Evolutionary conservation across 2,797 vertebrate species (phyloP), one percentile per base, ranked within the genome.

Genomic region (Mus minutoides): DNA sequence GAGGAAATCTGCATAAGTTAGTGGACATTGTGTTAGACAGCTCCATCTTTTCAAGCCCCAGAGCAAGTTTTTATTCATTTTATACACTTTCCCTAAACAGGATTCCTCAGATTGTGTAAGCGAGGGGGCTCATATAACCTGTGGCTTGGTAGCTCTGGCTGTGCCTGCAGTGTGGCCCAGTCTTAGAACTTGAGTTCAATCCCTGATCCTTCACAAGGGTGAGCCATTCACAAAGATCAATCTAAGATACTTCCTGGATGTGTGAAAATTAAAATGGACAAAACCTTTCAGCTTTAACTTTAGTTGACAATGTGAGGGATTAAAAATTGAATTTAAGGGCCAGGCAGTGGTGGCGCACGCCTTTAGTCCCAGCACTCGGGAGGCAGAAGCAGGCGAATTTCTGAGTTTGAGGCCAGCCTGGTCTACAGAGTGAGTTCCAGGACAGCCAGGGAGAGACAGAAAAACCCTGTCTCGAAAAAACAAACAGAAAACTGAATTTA

Each of bases 251-350:
- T 91, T 31, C 37, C 58, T 60, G 29, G 34, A 60, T 29, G 73
- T n/a, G 54, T 1, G 46, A 11, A 26, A 90, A 92, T n/a, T 83
- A 52, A 82, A 93, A 67, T n/a, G 46, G 37, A 82, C 7, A 69
- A 64, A 92, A 79, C 37, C 12, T 73, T 87, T 90, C 13, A 34
- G 8, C 24, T 88, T 92, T 69, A 95, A 67, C 22, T 60, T 78
- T 37, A 46, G 56, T 95, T 95, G 46, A 40, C 31, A 54, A 92
- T 83, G 67, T 93, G n/a, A 69, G 34, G 49, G 78, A 37, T 77
- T 64, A 91, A 69, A 89, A 60, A 26, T 10, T 86, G 69, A 92
- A 92, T 84, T 94, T 64, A 83, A 89, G 40, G 46, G 9, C 46
- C 46, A 9, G 46, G 46, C 46, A 46, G 46, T 49, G 46, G 46